Base-by-base conservation (phyloP, 2,888 invertebrate genomes). In the Campopleginae sp. region DNA sequence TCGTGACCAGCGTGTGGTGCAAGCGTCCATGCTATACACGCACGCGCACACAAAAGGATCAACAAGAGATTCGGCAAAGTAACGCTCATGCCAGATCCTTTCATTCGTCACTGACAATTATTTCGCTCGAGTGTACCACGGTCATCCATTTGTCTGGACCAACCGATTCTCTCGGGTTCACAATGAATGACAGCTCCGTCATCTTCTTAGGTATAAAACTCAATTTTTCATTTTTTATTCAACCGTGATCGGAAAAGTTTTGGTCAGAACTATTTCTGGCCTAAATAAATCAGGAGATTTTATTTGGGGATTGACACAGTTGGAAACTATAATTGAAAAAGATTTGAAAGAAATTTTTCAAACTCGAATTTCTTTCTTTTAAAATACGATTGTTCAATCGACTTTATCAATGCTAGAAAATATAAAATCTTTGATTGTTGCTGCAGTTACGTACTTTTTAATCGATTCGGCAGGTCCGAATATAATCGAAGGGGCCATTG, bases 51-150 rank as follows among this genome's bases (percentile, higher is more conserved):
- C 46, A 19, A 72, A 72, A 68, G 74, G 33, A 74, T 61, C 61
- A 74, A 74, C 44, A 78, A 68, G 68, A 79, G 48, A 72, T 79
- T 74, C 48, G 74, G 74, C 46, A 23, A 63, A 58, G 65, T 66
- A 44, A 74, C 42, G 42, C 58, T 54, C 61, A 74, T 74, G 68
- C 68, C 51, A 65, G 44, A 82, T 80, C 68, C 79, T 78, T 86
- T 81, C 82, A 88, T 88, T 87, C 77, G 82, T 88, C 87, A 88
- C 78, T 87, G 85, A 85, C 85, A 88, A 87, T 86, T 87, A 88
- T 87, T 74, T 80, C 71, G 66, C 75, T 86, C 76, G 75, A 79
- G 84, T 81, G 80, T 84, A 51, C 76, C 44, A 75, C 38, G 74
- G 72, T 86, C 81, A 75, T 86, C 74, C 75, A 83, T 84, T 84